Conservation (phyloP, 2,113 vertebrate genomes). For the Eidolon helvum region DNA sequence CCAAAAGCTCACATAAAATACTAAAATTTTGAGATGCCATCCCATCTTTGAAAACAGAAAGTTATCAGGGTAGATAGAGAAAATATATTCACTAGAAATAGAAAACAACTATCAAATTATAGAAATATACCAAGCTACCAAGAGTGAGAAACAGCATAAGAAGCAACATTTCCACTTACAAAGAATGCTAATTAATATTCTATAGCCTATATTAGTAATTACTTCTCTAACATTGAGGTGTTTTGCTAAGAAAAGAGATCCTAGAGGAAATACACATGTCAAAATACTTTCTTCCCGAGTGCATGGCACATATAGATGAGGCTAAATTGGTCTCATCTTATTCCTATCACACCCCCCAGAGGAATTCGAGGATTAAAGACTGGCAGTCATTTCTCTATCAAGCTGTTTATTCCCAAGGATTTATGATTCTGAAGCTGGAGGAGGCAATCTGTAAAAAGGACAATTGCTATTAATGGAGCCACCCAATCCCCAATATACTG, state of each 20-base stretch:
- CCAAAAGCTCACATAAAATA: background rate
- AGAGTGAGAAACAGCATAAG: background rate
- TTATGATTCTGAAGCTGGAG: conserved; percentile 23
- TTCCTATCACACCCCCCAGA: conserved; percentile 17
- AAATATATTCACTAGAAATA: conserved; percentile 8
- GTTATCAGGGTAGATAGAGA: background rate
- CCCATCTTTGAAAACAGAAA: background rate
- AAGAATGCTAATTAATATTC: conserved; percentile 72
- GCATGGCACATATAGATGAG: background rate
- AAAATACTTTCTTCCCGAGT: conserved; percentile 57
- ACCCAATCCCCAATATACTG: background rate
- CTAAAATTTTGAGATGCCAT: background rate
- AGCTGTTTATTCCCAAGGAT: conserved; percentile 35
- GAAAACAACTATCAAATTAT: background rate
- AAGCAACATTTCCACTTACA: conserved; percentile 50
- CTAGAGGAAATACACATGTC: conserved; percentile 67
- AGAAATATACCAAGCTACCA: conserved; percentile 4
- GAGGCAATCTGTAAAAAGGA: conserved; percentile 25
- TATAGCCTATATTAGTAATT: conserved; percentile 59
- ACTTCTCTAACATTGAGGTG: conserved; percentile 50
- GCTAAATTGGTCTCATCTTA: conserved; percentile 2
- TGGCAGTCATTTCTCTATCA: conserved; percentile 20
- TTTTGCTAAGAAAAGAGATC: conserved; percentile 61
- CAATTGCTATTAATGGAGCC: background rate
- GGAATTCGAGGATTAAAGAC: conserved; percentile 9